Base-by-base conservation (phyloP, 2,888 invertebrate species). In the Leucozona laternaria region DNA sequence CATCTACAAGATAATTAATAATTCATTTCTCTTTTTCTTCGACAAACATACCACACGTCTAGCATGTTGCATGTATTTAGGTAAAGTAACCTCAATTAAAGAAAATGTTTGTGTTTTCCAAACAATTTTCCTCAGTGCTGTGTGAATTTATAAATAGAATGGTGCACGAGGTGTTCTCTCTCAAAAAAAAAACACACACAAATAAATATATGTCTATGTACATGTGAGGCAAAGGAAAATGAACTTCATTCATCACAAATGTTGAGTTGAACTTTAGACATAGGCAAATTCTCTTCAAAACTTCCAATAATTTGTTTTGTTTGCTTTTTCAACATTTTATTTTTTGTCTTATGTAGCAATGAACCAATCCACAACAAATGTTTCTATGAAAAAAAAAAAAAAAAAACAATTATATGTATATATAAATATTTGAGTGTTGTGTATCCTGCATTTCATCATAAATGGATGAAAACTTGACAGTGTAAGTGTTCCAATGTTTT, bases 11-110 rank as follows among this genome's bases (percentile, higher is more conserved):
- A 64, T 66, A 64, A 75, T 53, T 62, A 75, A 64, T 75, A 55
- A 17, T 68, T 66, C 45, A 68, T 66, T 76, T 76, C 22, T 55
- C n/a, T 71, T 40, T 17, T 62, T 11, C n/a, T 17, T 70, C 17
- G 70, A 43, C 53, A 70, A 68, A 70, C 53, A 70, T 37, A 68
- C 43, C 64, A 28, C 43, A 50, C 22, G 34, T 50, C n/a, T 48
- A 22, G 76, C 62, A 64, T 81, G 64, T 40, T 77, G 70, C 81
- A 34, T 53, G 53, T 68, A 68, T 68, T 68, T 53, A 20, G 71
- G 77, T 53, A 81, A 55, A 64, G 55, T 57, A 81, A 81, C 81
- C 81, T 81, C 81, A 77, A 81, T 81, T 77, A 58, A 79, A 79
- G 48, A 70, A 71, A 64, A 71, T 77, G 37, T 76, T 62, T 55